A percentile compares a stretch with the other conserved stretches of the same genome.
phyloP scores from a whole-genome alignment of 2,113 vertebrate species.

The Pavo muticus region DNA sequence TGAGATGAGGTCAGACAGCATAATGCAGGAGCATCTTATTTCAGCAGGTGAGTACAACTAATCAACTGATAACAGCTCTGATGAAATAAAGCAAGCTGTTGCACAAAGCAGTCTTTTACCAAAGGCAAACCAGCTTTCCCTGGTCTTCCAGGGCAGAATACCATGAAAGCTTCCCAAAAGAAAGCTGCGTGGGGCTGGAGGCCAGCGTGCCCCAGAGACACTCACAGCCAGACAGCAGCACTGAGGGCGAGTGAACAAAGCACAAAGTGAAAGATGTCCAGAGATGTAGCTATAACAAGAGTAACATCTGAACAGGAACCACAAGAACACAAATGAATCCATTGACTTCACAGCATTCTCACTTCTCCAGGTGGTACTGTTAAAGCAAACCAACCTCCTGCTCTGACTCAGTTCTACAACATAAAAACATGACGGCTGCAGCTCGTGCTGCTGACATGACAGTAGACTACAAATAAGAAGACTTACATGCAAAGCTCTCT shows the following conservation, averaged over 20 bases:
- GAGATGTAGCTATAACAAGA: neutral
- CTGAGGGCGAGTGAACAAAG: neutral
- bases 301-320: neutral
- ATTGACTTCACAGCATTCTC: neutral
- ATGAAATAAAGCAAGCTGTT: slow-evolving; percentile 3
- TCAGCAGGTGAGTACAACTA: slow-evolving; percentile 9
- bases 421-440: fast-evolving
- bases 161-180: neutral
- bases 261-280: neutral
- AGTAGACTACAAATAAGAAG: neutral
- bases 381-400: neutral
- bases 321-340: neutral
- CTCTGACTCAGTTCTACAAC: neutral
- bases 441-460: neutral
- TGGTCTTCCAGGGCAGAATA: neutral
- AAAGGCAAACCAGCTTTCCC: neutral
- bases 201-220: neutral
- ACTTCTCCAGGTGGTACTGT: neutral
- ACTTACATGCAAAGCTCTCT: neutral
- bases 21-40: neutral
- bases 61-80: slow-evolving; percentile 1
- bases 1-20: neutral
- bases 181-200: neutral
- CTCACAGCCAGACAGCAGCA: neutral
- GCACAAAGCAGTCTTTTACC: slow-evolving; percentile 13